phyloP scores from a whole-genome alignment of 2,113 vertebrate species.

The Proteles cristata region DNA sequence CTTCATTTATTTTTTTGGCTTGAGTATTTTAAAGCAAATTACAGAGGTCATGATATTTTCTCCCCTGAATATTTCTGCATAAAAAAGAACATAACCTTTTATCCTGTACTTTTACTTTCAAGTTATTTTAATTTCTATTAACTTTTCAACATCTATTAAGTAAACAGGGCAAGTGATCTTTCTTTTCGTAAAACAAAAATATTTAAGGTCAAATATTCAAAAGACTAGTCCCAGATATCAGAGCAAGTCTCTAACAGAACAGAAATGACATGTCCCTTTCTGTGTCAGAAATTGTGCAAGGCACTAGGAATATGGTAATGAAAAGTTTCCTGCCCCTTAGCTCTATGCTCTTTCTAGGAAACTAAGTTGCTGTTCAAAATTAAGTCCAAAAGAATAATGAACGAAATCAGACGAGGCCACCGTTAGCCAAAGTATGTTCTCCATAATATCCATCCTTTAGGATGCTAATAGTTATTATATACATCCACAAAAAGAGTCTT shows the following conservation, averaged over 20 bases:
- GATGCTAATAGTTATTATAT: background rate
- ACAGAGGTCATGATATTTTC: background rate
- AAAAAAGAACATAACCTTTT: background rate
- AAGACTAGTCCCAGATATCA: background rate
- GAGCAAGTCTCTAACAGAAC: background rate
- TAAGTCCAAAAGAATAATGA: background rate
- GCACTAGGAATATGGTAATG: background rate
- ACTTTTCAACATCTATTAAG: background rate
- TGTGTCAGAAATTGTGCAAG: background rate
- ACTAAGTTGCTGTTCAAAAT: slow-evolving; percentile 14
- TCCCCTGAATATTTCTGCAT: slow-evolving; percentile 1
- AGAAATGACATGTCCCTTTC: background rate
- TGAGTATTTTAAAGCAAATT: slow-evolving; percentile 39
- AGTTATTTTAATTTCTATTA: slow-evolving; percentile 14
- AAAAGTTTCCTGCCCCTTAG: background rate
- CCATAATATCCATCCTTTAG: background rate
- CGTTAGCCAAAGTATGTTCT: background rate
- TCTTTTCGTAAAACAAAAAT: background rate
- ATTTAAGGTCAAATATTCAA: slow-evolving; percentile 31
- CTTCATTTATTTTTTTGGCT: slow-evolving; percentile 22
- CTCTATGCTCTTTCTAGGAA: background rate
- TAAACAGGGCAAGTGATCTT: background rate
- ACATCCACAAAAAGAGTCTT: background rate
- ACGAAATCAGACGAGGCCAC: background rate
- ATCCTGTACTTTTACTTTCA: slow-evolving; percentile 28